Evolutionary conservation across 1,140 invertebrate species (phyloP).

Genomic region (Portunus trituberculatus): DNA sequence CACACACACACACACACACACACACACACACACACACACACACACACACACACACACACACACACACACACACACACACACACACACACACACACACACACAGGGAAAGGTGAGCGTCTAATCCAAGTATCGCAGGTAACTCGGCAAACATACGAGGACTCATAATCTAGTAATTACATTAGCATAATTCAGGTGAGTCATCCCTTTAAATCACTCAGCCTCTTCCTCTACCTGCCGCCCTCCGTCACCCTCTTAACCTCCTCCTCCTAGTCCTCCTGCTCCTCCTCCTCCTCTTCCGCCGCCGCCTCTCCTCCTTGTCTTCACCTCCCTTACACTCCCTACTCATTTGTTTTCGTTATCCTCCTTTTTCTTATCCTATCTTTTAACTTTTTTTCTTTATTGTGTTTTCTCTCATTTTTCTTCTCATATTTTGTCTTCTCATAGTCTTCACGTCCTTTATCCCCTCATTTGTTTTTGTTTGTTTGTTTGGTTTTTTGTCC

Average conservation of each 20-base stretch:
- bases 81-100: constrained; percentile 20
- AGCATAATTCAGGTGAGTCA: not conserved
- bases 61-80: constrained; percentile 20
- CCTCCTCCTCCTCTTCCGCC: too few relatives aligned
- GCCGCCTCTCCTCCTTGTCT: not conserved
- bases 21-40: constrained; percentile 16
- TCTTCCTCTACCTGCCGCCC: not conserved
- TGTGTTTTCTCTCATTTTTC: too few relatives aligned
- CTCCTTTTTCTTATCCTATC: too few relatives aligned
- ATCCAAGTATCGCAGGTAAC: not conserved
- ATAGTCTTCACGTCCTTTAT: too few relatives aligned
- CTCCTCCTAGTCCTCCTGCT: not conserved
- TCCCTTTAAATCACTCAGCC: not conserved
- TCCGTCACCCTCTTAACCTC: not conserved
- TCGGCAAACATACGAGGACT: not conserved
- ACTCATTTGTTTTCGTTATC: too few relatives aligned
- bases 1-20: too few relatives aligned
- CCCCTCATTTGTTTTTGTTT: too few relatives aligned
- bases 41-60: constrained; percentile 17
- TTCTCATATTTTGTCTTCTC: too few relatives aligned
- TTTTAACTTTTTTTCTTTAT: too few relatives aligned
- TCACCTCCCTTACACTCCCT: not conserved
- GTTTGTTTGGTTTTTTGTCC: too few relatives aligned
- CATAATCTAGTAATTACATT: not conserved
- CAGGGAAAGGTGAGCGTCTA: not conserved